phyloP scores from a whole-genome alignment of 2,797 vertebrate species.

The Alfaro cultratus region DNA sequence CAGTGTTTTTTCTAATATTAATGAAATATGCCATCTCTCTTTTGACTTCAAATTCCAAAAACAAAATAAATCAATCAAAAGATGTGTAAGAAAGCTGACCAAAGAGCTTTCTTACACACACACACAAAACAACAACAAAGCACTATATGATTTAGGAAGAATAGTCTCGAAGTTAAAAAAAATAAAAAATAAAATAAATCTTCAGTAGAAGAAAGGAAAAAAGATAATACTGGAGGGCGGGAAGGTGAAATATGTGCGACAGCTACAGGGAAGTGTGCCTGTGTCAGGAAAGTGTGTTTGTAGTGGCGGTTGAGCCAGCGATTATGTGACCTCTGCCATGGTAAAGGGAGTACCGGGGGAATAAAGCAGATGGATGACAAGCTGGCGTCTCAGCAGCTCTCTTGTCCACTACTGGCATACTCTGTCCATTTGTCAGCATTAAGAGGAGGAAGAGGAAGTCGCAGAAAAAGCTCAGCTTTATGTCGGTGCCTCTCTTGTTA shows the following conservation, averaged over 20 bases:
- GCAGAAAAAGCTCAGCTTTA: slow-evolving; percentile 11
- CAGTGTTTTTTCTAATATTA: background rate
- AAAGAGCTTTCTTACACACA: background rate
- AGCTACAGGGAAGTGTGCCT: slow-evolving; percentile 20
- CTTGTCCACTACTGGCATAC: slow-evolving; percentile 44
- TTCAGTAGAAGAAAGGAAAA: background rate
- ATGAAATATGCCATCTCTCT: background rate
- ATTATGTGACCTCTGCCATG: slow-evolving; percentile 61
- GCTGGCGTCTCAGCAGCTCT: slow-evolving; percentile 67
- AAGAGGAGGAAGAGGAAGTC: slow-evolving; percentile 24
- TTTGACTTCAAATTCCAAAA: background rate
- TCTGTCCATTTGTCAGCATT: slow-evolving; percentile 65
- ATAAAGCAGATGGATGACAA: slow-evolving; percentile 67
- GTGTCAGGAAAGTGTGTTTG: slow-evolving; percentile 45
- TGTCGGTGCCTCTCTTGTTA: background rate
- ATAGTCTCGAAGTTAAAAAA: slow-evolving; percentile 3
- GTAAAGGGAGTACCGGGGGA: slow-evolving; percentile 47
- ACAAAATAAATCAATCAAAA: background rate
- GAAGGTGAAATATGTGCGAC: background rate
- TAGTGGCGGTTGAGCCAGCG: slow-evolving; percentile 57
- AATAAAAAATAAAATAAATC: background rate
- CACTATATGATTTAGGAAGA: slow-evolving; percentile 35
- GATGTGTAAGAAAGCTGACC: slow-evolving; percentile 42
- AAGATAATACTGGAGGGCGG: background rate
- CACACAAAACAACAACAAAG: background rate